phyloP scores from a whole-genome alignment of 2,888 invertebrate species.

The Euzetes globulus region DNA sequence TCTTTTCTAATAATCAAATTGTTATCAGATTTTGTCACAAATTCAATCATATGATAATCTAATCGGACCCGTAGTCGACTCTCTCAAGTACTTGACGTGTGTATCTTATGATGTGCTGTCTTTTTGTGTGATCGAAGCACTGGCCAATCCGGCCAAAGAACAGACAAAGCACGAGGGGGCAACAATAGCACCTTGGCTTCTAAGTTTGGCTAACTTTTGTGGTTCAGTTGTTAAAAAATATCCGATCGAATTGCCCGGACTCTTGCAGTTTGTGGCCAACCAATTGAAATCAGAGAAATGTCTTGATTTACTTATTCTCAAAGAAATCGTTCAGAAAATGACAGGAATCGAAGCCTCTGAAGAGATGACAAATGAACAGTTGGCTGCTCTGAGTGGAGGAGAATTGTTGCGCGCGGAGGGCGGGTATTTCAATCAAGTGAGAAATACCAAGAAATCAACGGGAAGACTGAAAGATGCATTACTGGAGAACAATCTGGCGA shows the following conservation, averaged over 20 bases:
- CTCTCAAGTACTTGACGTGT: slow-evolving; percentile 87
- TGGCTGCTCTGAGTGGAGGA: slow-evolving; percentile 94
- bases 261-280: slow-evolving; percentile 94
- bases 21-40: slow-evolving; percentile 59
- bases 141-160: slow-evolving; percentile 62
- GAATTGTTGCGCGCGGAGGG: slow-evolving; percentile 93
- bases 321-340: slow-evolving; percentile 99
- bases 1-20: neutral
- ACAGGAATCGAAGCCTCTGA: slow-evolving; percentile 95
- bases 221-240: slow-evolving; percentile 96
- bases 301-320: slow-evolving; percentile 69
- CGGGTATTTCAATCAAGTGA: slow-evolving; percentile 91
- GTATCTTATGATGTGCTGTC: slow-evolving; percentile 93
- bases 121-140: slow-evolving; percentile 86
- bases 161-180: slow-evolving; percentile 80
- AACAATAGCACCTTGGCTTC: slow-evolving; percentile 76
- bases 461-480: slow-evolving; percentile 89
- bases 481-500: slow-evolving; percentile 83
- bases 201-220: slow-evolving; percentile 76
- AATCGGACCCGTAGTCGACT: slow-evolving; percentile 93
- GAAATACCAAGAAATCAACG: slow-evolving; percentile 93
- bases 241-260: slow-evolving; percentile 84
- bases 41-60: slow-evolving; percentile 90
- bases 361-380: slow-evolving; percentile 89
- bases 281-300: slow-evolving; percentile 93